phyloP scores from a whole-genome alignment of 1,140 invertebrate species.

The Apocrypta bakeri region DNA sequence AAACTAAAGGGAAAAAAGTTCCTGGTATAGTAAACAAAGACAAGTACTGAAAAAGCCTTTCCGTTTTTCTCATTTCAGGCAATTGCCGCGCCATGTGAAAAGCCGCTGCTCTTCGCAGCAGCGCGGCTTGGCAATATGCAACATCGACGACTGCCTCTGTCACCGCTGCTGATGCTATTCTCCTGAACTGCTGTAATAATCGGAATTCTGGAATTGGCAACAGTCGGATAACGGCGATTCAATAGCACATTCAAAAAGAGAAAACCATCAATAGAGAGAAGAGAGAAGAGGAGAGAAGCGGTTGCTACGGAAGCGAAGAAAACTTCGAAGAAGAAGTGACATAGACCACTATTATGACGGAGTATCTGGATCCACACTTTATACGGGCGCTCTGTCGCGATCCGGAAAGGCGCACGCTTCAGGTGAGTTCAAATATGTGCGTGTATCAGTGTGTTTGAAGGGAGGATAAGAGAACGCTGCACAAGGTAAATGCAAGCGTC shows the following conservation, averaged over 20 bases:
- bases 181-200: background rate
- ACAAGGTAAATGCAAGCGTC: constrained; percentile 7
- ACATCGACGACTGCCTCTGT: background rate
- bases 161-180: background rate
- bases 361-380: constrained; percentile 79
- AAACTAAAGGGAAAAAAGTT: background rate
- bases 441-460: background rate
- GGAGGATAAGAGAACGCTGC: background rate
- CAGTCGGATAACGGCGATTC: background rate
- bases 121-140: background rate
- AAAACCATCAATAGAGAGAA: background rate
- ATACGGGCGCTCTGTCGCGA: constrained; percentile 78
- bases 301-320: background rate
- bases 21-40: background rate
- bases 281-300: background rate
- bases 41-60: constrained; percentile 27
- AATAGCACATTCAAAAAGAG: background rate
- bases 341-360: constrained; percentile 69
- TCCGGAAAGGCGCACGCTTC: constrained; percentile 77
- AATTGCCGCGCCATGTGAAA: background rate
- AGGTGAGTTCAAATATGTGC: constrained; percentile 66
- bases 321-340: background rate
- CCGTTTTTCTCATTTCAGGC: constrained; percentile 48
- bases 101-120: background rate
- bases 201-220: background rate